These are phyloP conservation scores for Hystrix cristata DNA, from an alignment of 2,113 vertebrate species.

Conservation along the genomic window DNA sequence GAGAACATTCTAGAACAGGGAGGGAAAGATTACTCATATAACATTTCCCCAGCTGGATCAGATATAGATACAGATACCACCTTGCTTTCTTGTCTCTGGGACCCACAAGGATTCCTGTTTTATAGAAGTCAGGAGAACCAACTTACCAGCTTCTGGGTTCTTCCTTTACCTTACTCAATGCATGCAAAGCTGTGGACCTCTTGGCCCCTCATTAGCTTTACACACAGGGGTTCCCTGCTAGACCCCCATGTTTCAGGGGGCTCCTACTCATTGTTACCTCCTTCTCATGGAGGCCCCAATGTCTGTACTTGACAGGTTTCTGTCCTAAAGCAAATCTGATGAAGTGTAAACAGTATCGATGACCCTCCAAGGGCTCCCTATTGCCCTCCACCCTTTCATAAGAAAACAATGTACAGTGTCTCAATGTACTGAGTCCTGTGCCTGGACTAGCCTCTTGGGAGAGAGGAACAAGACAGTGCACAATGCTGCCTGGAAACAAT, in stretches of 20 bases:
- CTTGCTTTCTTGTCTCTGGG: not conserved
- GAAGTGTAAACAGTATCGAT: not conserved
- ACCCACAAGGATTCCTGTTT: not conserved
- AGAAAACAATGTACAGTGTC: not conserved
- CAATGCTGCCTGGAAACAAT: not conserved
- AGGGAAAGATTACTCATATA: not conserved
- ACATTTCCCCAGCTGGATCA: not conserved
- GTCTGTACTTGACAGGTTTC: not conserved
- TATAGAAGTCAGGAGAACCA: not conserved
- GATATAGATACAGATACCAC: not conserved
- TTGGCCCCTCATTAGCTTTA: not conserved
- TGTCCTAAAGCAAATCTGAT: not conserved
- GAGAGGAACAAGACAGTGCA: not conserved
- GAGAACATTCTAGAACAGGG: constrained; percentile 3
- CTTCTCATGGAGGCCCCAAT: not conserved
- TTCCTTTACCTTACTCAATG: not conserved
- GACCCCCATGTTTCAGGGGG: not conserved
- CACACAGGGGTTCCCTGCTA: not conserved
- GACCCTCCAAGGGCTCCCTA: not conserved
- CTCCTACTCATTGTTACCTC: not conserved
- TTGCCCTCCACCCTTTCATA: not conserved
- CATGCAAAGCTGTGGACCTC: not conserved
- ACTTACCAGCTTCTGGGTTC: not conserved
- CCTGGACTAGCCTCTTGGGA: not conserved
- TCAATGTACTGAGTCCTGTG: not conserved